Evolutionary conservation across 2,797 vertebrate genomes (phyloP), one percentile per base, ranked within the genome.

Genomic region (Micrastur ruficollis): DNA sequence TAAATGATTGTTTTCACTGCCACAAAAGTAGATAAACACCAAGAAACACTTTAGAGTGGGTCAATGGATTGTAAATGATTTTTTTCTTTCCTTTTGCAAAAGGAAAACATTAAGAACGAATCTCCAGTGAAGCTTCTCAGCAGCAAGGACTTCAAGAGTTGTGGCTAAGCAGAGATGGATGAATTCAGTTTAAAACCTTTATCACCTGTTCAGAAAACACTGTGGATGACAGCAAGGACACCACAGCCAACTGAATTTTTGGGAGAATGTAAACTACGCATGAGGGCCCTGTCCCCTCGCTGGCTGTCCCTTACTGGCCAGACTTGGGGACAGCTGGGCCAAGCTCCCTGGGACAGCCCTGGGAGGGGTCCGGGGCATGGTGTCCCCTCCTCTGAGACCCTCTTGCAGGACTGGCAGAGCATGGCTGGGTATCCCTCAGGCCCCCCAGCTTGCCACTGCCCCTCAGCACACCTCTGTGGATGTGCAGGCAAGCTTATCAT

Each of bases 361-460:
- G 0, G 20, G 15, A 75, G 14, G 19, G n/a, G 16, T 34, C 23
- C 0, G 0, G 0, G 52, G 16, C 42, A 86, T 59, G 42, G 19
- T 12, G 70, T 49, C 38, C 44, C 67, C n/a, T 76, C 36, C 73
- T 80, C 76, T 1, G 3, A 65, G 31, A 20, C n/a, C 18, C n/a
- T 73, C 55, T 3, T 14, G 26, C 47, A 79, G 66, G 14, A 29
- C 73, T 80, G 53, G 58, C 38, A 89, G 46, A 78, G n/a, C 50
- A 59, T 44, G 22, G 36, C 68, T 76, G 78, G 32, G 56, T 29
- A 38, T 40, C 9, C 14, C 36, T 62, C 1, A 7, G 47, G 36
- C 14, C 62, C 9, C 32, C 21, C 40, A 47, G 46, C 27, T 36
- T 13, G 44, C 46, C 71, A 56, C 6, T 0, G n/a, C 50, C 46